Evolutionary conservation across 2,888 invertebrate species (phyloP).

Genomic region (Diaphora mendica): DNA sequence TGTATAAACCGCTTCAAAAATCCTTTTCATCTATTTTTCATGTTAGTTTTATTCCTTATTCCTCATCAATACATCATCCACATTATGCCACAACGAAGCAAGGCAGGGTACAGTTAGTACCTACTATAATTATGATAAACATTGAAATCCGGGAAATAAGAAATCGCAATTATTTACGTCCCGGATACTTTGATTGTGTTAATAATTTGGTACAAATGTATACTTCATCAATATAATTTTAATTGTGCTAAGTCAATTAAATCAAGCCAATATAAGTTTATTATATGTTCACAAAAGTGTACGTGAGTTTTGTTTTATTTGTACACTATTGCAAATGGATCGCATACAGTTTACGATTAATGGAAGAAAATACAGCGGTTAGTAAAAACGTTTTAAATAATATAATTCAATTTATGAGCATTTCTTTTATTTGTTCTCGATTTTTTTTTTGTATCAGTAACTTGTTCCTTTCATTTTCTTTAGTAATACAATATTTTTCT

Average conservation of each 20-base stretch:
- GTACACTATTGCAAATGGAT: slow-evolving; percentile 37
- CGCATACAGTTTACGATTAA: slow-evolving; percentile 58
- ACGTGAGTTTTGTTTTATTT: not conserved
- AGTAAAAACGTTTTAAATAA: slow-evolving; percentile 18
- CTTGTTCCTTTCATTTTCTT: not conserved
- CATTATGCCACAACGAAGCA: too few species aligned
- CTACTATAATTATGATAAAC: not conserved
- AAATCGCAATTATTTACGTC: not conserved
- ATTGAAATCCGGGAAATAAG: not conserved
- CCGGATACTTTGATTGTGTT: not conserved
- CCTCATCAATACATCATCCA: too few species aligned
- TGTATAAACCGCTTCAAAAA: too few species aligned
- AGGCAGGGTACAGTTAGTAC: too few species aligned
- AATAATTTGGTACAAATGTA: not conserved
- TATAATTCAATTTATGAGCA: not conserved
- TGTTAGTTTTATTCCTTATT: too few species aligned
- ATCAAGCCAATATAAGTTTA: not conserved
- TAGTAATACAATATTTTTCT: not conserved
- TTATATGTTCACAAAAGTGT: not conserved
- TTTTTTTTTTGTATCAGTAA: too few species aligned
- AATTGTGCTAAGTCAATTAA: not conserved
- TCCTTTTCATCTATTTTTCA: too few species aligned
- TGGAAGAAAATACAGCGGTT: slow-evolving; percentile 56
- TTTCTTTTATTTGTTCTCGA: not conserved
- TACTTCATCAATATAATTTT: not conserved